Evolutionary conservation across 2,797 vertebrate species (phyloP), one percentile per base, ranked within the genome.

Genomic region (Hemibagrus guttatus): DNA sequence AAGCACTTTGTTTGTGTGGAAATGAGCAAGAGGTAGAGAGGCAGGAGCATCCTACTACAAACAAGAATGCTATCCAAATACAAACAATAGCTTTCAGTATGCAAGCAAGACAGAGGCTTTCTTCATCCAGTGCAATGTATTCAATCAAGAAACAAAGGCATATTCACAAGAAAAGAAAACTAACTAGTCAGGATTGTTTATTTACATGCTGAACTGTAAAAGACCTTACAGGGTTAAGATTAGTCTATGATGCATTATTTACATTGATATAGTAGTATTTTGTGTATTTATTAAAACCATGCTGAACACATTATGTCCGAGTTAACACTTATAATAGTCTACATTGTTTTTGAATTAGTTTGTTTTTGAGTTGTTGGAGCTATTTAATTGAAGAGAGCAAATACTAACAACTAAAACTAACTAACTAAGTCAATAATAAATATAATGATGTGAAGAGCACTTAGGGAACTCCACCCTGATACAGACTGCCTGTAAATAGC

Each of bases 21-120:
- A 31, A 78, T 71, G 54, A 79, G 35, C 59, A 84, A 31, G 75
- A 31, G 39, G 11, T 66, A 52, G 61, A 52, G 74, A 21, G 16
- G 79, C 59, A 46, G 61, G 54, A 63, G 42, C 82, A 81, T 1
- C 76, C 86, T 56, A 84, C 66, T 54, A 16, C 35, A 31, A 21
- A 84, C n/a, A 17, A 23, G 63, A 79, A n/a, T 26, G 52, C 78
- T 49, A 52, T 61, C 74, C 13, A 19, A 71, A 59, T 49, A 72
- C 83, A 80, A 35, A 75, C 28, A 78, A 66, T 61, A 79, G 23
- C 86, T 87, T 81, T 84, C 66, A 79, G 61, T 79, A 52, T 35
- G 26, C 17, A 31, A 39, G 17, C 5, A 49, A 39, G 13, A 19
- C 7, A 16, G 21, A 61, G 23, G 28, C 21, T 21, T 35, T 49